These are phyloP conservation scores for Noctilio leporinus DNA, from an alignment of 2,113 vertebrate genomes.

Conservation along the genomic window DNA sequence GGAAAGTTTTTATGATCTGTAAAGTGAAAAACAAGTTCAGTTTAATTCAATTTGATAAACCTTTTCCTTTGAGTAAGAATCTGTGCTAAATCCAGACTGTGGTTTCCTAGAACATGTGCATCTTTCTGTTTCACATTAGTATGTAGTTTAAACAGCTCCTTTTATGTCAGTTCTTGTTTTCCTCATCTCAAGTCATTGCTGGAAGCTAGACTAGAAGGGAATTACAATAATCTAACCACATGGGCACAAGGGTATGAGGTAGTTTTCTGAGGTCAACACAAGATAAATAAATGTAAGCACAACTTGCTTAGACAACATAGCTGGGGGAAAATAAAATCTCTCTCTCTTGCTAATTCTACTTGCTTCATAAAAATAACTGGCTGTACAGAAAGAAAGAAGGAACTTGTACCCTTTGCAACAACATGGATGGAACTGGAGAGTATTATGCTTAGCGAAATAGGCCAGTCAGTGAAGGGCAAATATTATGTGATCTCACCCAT, in stretches of 20 bases:
- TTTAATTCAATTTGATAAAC: background rate
- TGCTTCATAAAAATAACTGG: background rate
- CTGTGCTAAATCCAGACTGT: background rate
- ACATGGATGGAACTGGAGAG: too few species aligned
- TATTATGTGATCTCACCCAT: too few species aligned
- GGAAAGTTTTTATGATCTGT: constrained; percentile 10
- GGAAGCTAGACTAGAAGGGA: background rate
- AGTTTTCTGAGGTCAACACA: background rate
- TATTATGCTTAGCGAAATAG: too few species aligned
- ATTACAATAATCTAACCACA: background rate
- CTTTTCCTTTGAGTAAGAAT: background rate
- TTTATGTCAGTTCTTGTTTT: constrained; percentile 1
- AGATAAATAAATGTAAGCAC: background rate
- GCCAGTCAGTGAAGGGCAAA: too few species aligned
- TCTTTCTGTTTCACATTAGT: background rate
- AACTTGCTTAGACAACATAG: background rate
- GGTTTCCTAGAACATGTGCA: background rate
- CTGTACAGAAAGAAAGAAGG: too few species aligned
- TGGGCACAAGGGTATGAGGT: background rate
- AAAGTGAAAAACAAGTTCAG: background rate
- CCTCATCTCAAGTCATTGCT: background rate
- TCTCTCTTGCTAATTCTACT: background rate
- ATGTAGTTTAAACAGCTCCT: background rate
- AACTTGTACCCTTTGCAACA: too few species aligned
- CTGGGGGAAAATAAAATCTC: background rate